Percentiles rank a stretch among this genome's conserved stretches.
These are phyloP conservation scores for Bombus breviceps DNA, from an alignment of 1,140 invertebrate genomes.

Conservation along the genomic window DNA sequence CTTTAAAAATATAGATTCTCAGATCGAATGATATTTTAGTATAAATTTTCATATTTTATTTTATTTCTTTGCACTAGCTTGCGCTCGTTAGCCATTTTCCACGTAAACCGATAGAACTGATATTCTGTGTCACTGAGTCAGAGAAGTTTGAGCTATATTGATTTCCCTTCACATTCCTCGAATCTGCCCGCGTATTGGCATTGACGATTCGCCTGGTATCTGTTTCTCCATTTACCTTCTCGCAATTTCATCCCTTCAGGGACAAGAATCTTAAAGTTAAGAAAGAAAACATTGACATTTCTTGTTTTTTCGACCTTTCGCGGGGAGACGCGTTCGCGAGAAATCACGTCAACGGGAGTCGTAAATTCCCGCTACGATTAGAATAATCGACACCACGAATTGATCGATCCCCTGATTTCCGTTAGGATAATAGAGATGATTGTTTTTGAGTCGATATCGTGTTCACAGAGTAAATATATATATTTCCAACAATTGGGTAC, in stretches of 20 bases:
- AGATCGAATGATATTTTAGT: background rate
- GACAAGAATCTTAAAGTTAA: background rate
- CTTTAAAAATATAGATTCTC: background rate
- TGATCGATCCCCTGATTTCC: no score
- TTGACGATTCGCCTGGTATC: slow-evolving; percentile 33
- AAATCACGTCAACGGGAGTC: no score
- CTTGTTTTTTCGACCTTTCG: no score
- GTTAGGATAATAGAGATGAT: no score
- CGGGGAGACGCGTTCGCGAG: no score
- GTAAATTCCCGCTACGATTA: no score
- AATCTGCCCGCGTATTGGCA: slow-evolving; percentile 16
- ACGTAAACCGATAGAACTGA: slow-evolving; percentile 18
- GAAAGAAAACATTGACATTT: background rate
- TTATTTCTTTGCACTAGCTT: background rate
- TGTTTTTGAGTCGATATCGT: no score
- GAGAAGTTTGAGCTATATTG: slow-evolving; percentile 40
- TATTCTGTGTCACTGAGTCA: slow-evolving; percentile 29
- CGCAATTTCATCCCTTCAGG: background rate
- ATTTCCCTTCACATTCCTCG: slow-evolving; percentile 34
- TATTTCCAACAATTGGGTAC: no score
- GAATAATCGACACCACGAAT: no score
- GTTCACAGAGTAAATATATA: no score
- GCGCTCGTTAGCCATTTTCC: slow-evolving; percentile 9
- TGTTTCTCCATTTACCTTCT: background rate
- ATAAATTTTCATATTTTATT: background rate